Percentiles rank a stretch among this genome's conserved stretches.
These are phyloP conservation scores for Mixornis gularis DNA, from an alignment of 2,113 vertebrate genomes.

Conservation along the genomic window DNA sequence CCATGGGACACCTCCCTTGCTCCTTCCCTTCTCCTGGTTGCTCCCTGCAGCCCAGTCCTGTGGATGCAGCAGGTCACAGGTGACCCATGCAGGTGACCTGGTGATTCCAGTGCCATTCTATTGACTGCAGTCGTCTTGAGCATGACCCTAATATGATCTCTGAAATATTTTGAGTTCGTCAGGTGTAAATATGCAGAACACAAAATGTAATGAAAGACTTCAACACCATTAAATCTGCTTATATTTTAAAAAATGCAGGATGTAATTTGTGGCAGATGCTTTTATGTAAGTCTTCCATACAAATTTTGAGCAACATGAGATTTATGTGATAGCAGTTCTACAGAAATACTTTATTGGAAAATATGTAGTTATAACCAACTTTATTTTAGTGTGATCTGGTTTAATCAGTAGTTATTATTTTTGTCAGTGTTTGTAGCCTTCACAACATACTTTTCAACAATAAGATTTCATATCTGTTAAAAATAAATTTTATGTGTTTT, in stretches of 20 bases:
- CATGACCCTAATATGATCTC: fast-evolving
- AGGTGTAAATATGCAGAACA: background rate
- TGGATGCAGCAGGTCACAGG: background rate
- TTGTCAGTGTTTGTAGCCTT: background rate
- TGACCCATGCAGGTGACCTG: background rate
- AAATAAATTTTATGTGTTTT: background rate
- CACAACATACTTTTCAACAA: background rate
- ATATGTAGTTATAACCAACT: background rate
- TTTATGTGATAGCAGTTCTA: background rate
- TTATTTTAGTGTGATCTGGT: background rate
- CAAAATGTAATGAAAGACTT: background rate
- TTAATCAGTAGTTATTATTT: background rate
- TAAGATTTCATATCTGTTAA: background rate
- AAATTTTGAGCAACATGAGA: background rate
- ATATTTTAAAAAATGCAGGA: background rate
- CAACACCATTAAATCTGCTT: background rate
- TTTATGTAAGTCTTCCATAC: background rate
- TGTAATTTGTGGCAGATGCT: background rate
- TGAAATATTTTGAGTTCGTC: background rate
- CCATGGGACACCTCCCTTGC: fast-evolving
- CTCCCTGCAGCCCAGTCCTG: background rate
- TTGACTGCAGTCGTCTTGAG: background rate
- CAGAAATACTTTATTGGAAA: background rate
- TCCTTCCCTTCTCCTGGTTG: fast-evolving
- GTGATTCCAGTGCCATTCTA: background rate